These are phyloP conservation scores for Rattus rattus DNA, from an alignment of 2,113 vertebrate species.

Conservation along the genomic window DNA sequence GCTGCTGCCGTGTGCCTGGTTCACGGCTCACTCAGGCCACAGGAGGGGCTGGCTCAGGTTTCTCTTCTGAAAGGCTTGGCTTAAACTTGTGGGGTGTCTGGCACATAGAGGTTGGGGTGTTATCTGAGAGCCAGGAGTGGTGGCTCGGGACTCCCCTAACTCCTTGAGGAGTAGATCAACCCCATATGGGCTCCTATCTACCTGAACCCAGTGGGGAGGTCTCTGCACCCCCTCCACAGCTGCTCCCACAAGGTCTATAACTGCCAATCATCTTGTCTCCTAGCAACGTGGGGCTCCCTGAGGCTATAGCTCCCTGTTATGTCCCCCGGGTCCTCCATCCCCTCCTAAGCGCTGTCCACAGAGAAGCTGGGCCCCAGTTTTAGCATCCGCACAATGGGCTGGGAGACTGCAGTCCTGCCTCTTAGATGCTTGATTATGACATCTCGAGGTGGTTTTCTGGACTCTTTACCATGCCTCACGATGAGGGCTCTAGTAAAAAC, in stretches of 20 bases:
- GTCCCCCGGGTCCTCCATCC: neutral
- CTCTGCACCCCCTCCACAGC: accelerated
- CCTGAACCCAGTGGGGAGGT: neutral
- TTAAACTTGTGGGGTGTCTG: neutral
- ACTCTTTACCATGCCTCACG: neutral
- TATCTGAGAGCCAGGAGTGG: neutral
- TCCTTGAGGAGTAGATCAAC: neutral
- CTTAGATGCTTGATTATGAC: neutral
- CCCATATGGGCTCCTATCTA: neutral
- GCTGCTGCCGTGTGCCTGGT: neutral
- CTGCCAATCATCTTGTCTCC: neutral
- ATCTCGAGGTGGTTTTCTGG: neutral
- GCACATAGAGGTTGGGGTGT: neutral
- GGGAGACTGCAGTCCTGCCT: neutral
- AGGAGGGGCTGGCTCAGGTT: neutral
- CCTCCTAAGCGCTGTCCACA: neutral
- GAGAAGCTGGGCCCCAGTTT: neutral
- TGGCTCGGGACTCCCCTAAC: neutral
- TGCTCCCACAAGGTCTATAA: neutral
- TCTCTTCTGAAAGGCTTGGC: neutral
- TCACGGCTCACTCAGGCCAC: neutral
- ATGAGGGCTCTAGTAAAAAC: neutral
- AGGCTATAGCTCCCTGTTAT: neutral
- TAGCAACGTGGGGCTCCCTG: neutral
- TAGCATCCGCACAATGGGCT: neutral